phyloP scores from a whole-genome alignment of 2,113 vertebrate genomes.

The Pyrgilauda ruficollis region DNA sequence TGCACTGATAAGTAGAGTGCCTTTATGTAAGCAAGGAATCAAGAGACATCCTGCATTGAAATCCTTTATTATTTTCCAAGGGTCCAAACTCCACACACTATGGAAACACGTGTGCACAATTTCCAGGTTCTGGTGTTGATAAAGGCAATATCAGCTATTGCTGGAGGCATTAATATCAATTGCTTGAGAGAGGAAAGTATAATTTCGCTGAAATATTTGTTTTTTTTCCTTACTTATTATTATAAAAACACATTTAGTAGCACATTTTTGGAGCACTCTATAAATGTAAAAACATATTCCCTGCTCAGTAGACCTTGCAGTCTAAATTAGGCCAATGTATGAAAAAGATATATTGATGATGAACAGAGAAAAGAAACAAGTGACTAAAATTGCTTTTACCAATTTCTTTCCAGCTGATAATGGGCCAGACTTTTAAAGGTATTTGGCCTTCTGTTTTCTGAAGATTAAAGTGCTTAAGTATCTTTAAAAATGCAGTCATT shows the following conservation, averaged over 20 bases:
- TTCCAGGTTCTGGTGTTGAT: not conserved
- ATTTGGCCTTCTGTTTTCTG: not conserved
- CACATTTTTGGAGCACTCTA: not conserved
- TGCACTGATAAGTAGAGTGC: not conserved
- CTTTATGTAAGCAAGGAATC: not conserved
- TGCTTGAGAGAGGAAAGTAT: not conserved
- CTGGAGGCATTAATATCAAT: not conserved
- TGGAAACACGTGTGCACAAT: not conserved
- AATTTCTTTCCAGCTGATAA: not conserved
- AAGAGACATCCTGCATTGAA: not conserved
- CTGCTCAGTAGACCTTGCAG: not conserved
- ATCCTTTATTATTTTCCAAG: slow-evolving; percentile 5
- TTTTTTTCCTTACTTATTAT: not conserved
- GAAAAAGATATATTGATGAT: not conserved
- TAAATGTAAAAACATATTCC: slow-evolving; percentile 7
- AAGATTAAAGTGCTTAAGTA: not conserved
- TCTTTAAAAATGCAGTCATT: not conserved
- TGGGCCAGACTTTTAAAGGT: not conserved
- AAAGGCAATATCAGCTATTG: not conserved
- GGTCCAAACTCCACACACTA: not conserved
- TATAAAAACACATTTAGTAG: not conserved
- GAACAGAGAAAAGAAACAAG: not conserved
- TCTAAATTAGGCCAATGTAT: not conserved
- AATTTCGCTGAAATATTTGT: not conserved
- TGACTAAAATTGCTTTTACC: not conserved